phyloP scores from a whole-genome alignment of 2,113 vertebrate genomes.

The Azemiops feae region DNA sequence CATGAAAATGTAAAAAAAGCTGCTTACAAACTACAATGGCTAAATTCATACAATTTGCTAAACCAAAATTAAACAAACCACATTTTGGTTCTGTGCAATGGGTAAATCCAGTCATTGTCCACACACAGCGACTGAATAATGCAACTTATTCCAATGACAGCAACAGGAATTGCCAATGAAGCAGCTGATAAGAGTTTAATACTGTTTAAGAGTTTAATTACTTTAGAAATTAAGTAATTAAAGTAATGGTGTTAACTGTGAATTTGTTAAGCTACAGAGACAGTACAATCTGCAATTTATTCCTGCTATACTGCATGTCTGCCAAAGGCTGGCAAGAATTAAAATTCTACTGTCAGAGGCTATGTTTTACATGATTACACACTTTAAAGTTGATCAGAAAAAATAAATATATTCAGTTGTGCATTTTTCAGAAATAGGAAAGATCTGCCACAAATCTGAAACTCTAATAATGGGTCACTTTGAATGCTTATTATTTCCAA shows the following conservation, averaged over 20 bases:
- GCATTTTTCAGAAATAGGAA: slow-evolving; percentile 37
- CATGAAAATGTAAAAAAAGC: neutral
- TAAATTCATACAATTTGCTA: neutral
- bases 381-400: slow-evolving; percentile 56
- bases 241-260: slow-evolving; percentile 38
- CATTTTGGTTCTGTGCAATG: neutral
- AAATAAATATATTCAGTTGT: slow-evolving; percentile 58
- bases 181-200: slow-evolving; percentile 36
- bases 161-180: slow-evolving; percentile 22
- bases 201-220: neutral
- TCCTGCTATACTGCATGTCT: slow-evolving; percentile 34
- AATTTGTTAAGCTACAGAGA: slow-evolving; percentile 40
- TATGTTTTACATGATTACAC: slow-evolving; percentile 57
- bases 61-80: neutral
- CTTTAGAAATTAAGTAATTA: slow-evolving; percentile 48
- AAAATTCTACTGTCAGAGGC: slow-evolving; percentile 55
- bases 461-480: neutral
- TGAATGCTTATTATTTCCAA: neutral
- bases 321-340: slow-evolving; percentile 52
- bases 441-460: slow-evolving; percentile 39
- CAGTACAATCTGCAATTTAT: slow-evolving; percentile 38
- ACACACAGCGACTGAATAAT: neutral
- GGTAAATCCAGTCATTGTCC: neutral
- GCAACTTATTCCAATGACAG: neutral
- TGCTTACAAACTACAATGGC: neutral